Conservation (phyloP, 2,797 vertebrate genomes). For the Otolemur crassicaudatus region DNA sequence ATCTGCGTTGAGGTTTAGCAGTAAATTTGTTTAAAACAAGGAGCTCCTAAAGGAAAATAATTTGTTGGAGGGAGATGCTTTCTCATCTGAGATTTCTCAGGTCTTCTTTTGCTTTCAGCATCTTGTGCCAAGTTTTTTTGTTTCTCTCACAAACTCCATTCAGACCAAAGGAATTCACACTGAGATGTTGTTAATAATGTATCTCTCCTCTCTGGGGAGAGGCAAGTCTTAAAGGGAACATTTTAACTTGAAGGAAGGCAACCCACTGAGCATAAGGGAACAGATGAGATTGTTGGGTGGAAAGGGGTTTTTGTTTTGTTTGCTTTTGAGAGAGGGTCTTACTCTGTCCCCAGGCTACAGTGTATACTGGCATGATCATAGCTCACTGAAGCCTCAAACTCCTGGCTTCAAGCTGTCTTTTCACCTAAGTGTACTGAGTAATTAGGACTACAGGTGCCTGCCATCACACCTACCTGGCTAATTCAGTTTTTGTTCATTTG, state of each 20-base stretch:
- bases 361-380: neutral
- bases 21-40: conserved; percentile 32
- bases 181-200: neutral
- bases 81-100: conserved; percentile 20
- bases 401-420: neutral
- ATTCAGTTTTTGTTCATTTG: too few species aligned
- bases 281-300: too few species aligned
- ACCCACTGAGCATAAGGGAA: neutral
- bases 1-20: conserved; percentile 1
- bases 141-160: conserved; percentile 4
- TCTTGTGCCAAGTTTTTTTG: neutral
- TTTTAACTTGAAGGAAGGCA: neutral
- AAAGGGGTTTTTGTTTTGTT: neutral
- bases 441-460: neutral
- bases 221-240: neutral
- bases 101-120: neutral
- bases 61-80: neutral
- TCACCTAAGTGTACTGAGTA: neutral
- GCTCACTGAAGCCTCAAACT: neutral
- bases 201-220: neutral
- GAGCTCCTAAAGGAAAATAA: neutral
- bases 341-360: neutral
- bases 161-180: neutral
- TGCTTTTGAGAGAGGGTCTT: neutral
- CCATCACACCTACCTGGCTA: neutral